phyloP scores from a whole-genome alignment of 2,113 vertebrate genomes.

The Microtus montanus region DNA sequence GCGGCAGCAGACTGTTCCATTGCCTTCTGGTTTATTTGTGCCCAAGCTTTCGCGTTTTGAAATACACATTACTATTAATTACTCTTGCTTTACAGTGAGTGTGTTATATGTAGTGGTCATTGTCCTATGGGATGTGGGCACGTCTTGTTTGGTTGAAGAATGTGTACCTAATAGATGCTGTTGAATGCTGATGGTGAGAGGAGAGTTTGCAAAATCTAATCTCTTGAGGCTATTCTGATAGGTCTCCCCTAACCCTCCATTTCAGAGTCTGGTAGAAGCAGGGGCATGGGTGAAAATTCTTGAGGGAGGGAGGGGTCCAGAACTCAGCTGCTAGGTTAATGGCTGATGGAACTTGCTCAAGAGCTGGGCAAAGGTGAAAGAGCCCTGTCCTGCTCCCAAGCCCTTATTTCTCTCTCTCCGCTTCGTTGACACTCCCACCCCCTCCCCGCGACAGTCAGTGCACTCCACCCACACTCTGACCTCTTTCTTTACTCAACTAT shows the following conservation, averaged over 20 bases:
- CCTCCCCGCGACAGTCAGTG: slow-evolving; percentile 7
- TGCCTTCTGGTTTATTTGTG: background rate
- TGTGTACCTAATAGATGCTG: background rate
- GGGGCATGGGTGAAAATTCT: slow-evolving; percentile 44
- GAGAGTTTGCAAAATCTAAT: background rate
- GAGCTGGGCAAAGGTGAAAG: slow-evolving; percentile 81
- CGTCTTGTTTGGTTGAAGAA: background rate
- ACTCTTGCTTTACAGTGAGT: background rate
- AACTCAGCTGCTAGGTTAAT: slow-evolving; percentile 70
- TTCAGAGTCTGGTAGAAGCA: background rate
- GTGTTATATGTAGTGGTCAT: background rate
- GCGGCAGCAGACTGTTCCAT: background rate
- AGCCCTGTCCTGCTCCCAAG: slow-evolving; percentile 40
- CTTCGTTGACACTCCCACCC: slow-evolving; percentile 58
- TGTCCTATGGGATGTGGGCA: background rate
- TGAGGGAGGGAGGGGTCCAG: slow-evolving; percentile 61
- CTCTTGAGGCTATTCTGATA: background rate
- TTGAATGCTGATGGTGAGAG: background rate
- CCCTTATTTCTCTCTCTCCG: slow-evolving; percentile 58
- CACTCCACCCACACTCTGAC: slow-evolving; percentile 53
- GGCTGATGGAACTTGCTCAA: slow-evolving; percentile 74
- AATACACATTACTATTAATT: background rate
- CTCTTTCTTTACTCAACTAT: slow-evolving; percentile 33
- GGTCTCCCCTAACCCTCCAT: background rate
- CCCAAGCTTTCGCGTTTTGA: background rate